Evolutionary conservation across 2,797 vertebrate species (phyloP).

Genomic region (Syngnathus acus): DNA sequence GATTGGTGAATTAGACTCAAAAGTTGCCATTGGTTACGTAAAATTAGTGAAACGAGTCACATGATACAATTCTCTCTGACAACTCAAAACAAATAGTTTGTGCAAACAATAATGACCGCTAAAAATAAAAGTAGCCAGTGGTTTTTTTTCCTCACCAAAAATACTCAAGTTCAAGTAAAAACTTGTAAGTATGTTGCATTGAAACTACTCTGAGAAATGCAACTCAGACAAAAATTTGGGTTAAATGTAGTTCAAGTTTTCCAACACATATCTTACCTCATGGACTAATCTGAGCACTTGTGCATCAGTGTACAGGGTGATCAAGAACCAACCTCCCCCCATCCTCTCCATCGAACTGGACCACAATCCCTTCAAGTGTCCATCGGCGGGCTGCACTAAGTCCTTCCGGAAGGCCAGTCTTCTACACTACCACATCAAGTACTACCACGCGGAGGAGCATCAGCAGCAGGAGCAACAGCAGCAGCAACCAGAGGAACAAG

Average conservation of each 20-base stretch:
- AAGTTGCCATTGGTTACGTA: not conserved
- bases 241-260: not conserved
- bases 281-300: not conserved
- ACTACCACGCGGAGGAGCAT: slow-evolving; percentile 87
- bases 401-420: slow-evolving; percentile 93
- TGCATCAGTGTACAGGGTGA: slow-evolving; percentile 71
- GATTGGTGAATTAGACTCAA: not conserved
- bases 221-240: not conserved
- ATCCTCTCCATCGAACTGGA: slow-evolving; percentile 83
- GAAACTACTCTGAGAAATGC: not conserved
- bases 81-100: not conserved
- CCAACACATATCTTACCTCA: not conserved
- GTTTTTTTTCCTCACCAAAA: not conserved
- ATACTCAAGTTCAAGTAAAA: not conserved
- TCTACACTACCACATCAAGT: slow-evolving; percentile 96
- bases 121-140: too few relatives aligned
- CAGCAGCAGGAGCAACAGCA: slow-evolving; percentile 29
- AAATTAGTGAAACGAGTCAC: not conserved
- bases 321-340: slow-evolving; percentile 85
- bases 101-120: not conserved
- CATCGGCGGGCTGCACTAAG: slow-evolving; percentile 83
- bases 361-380: slow-evolving; percentile 92
- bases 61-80: too few relatives aligned
- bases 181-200: not conserved
- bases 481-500: slow-evolving; percentile 10